Evolutionary conservation across 2,797 vertebrate genomes (phyloP).

Genomic region (Pseudomugil gertrudae): DNA sequence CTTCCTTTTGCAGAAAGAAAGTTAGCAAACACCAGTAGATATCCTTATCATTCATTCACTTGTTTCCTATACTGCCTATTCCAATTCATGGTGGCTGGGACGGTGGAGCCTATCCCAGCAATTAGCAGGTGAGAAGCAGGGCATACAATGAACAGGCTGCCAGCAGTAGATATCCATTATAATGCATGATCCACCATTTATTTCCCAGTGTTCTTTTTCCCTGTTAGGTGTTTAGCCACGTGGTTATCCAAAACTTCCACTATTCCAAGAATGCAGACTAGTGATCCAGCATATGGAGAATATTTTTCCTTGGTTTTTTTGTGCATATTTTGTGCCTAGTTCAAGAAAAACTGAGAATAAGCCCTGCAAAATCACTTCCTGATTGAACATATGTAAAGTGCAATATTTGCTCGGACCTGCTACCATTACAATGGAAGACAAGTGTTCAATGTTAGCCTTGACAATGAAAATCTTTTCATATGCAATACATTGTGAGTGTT

Average conservation of each 20-base stretch:
- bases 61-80: too few species aligned
- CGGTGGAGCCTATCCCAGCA: too few species aligned
- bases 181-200: slow-evolving; percentile 57
- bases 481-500: slow-evolving; percentile 6
- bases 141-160: too few species aligned
- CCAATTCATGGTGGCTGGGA: too few species aligned
- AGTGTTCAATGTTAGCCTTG: background rate
- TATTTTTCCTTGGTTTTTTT: slow-evolving; percentile 20
- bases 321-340: slow-evolving; percentile 14
- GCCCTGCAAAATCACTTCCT: slow-evolving; percentile 3
- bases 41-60: too few species aligned
- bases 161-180: slow-evolving; percentile 44
- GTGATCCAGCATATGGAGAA: slow-evolving; percentile 42
- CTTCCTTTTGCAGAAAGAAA: slow-evolving; percentile 13
- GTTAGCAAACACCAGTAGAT: slow-evolving; percentile 11
- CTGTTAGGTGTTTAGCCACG: slow-evolving; percentile 13
- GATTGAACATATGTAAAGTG: slow-evolving; percentile 4
- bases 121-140: too few species aligned
- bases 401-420: slow-evolving; percentile 4
- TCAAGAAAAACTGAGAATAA: slow-evolving; percentile 6
- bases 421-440: slow-evolving; percentile 48
- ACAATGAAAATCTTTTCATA: background rate
- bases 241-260: slow-evolving; percentile 15
- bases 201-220: slow-evolving; percentile 44
- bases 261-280: slow-evolving; percentile 4